Evolutionary conservation across 2,113 vertebrate genomes (phyloP), one percentile per base, ranked within the genome.

Genomic region (Cavia porcellus): DNA sequence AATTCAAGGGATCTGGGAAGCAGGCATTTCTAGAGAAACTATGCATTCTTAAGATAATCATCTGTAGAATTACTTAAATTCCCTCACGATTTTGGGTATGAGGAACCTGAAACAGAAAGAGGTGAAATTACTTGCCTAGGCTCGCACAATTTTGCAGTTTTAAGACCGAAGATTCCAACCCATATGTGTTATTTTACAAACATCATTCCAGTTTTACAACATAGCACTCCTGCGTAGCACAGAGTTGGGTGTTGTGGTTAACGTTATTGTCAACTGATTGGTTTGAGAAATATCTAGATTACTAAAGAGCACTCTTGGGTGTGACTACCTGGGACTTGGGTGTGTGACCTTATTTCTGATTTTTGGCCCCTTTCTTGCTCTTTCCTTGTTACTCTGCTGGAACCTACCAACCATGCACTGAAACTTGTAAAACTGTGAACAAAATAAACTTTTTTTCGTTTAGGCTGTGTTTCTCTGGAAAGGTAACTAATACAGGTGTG

Each of bases 1-100:
- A 91, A 57, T 68, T 90, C 32, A 62, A 75, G 59, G 74, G 8
- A 80, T 66, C 87, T 35, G 35, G n/a, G 50, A 77, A 91, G 77
- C 88, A 88, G 93, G 35, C 1, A n/a, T 79, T 94, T 95, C 14
- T 79, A 81, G 89, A 96, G 88, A 82, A 94, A 84, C 74, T n/a
- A 0, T 70, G 42, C 47, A 32, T 35, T 90, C 15, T 64, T 55
- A 77, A 35, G 7, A 47, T 77, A 50, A 86, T 86, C 19, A 83
- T 55, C 42, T 88, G 22, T n/a, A n/a, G n/a, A n/a, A n/a, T n/a
- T n/a, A n/a, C n/a, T n/a, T n/a, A n/a, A n/a, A n/a, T 89, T 32
- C 84, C 79, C 12, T 90, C 32, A 64, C 45, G 35, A 15, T 86
- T 93, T 92, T 90, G 70, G 38, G 2, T 86, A 28, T 89, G 80